A percentile compares a stretch with the other conserved stretches of the same genome.
These are phyloP conservation scores for Virgularia gustaviana DNA, from an alignment of 92 coral and sea anemone species.

Conservation along the genomic window DNA sequence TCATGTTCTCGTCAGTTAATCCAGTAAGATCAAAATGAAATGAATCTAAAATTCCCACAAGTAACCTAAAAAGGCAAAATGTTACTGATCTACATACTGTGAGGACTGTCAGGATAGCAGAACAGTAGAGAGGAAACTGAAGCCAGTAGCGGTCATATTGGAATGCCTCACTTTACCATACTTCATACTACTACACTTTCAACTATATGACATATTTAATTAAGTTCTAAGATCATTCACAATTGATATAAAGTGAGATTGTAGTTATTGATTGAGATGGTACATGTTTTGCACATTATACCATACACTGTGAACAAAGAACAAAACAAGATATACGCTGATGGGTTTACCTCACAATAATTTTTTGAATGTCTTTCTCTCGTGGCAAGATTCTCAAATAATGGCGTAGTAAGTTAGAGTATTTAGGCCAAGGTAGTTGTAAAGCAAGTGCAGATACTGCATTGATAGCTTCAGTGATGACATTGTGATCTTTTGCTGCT, in stretches of 20 bases:
- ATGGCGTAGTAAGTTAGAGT: slow-evolving; percentile 63
- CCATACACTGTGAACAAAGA: too few relatives aligned
- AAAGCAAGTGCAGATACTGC: slow-evolving; percentile 74
- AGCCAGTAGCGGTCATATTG: too few relatives aligned
- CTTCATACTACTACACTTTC: too few relatives aligned
- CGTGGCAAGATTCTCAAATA: slow-evolving; percentile 68
- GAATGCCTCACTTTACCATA: too few relatives aligned
- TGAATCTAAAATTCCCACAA: slow-evolving; percentile 72
- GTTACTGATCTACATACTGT: not conserved
- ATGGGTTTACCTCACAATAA: slow-evolving; percentile 73
- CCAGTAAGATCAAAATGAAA: slow-evolving; percentile 84
- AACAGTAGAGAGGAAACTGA: not conserved
- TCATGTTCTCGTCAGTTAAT: slow-evolving; percentile 28
- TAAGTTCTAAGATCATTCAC: too few relatives aligned
- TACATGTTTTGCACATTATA: too few relatives aligned
- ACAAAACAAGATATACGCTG: too few relatives aligned
- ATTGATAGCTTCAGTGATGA: slow-evolving; percentile 80
- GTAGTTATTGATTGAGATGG: not conserved
- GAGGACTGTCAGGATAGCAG: not conserved
- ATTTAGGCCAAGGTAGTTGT: slow-evolving; percentile 83
- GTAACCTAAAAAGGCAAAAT: slow-evolving; percentile 49
- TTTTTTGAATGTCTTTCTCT: slow-evolving; percentile 68
- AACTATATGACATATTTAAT: too few relatives aligned
- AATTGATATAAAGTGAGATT: not conserved
- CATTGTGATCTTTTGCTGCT: slow-evolving; percentile 78